Percentiles rank a stretch among this genome's conserved stretches.
Conservation (phyloP, 2,888 invertebrate genomes). For the Pachymerium ferrugineum region DNA sequence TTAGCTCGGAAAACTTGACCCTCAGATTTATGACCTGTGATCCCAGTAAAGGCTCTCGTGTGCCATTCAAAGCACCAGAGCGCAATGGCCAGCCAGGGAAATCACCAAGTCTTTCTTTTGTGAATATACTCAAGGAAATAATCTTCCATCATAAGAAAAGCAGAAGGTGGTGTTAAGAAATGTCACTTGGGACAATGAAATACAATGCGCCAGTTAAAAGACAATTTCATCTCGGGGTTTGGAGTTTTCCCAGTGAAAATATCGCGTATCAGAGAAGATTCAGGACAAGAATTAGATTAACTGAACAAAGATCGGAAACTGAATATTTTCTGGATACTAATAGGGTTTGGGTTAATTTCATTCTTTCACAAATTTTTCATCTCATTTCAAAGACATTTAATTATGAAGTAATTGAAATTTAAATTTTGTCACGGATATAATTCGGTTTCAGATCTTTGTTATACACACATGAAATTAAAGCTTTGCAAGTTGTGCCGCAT, state of each 20-base stretch:
- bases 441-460: neutral
- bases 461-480: neutral
- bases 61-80: neutral
- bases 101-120: constrained; percentile 2
- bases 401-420: too few relatives aligned
- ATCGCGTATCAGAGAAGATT: neutral
- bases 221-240: neutral
- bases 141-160: constrained; percentile 13
- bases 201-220: neutral
- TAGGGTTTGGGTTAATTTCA: too few relatives aligned
- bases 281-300: neutral
- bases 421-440: too few relatives aligned
- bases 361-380: too few relatives aligned
- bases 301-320: neutral
- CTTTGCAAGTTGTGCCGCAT: neutral
- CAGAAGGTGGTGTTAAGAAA: neutral
- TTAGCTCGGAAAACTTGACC: constrained; percentile 12
- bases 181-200: constrained; percentile 1
- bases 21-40: constrained; percentile 18
- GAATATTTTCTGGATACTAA: too few relatives aligned
- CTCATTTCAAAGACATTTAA: too few relatives aligned
- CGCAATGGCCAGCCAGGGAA: constrained; percentile 1
- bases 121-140: constrained; percentile 4
- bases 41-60: neutral
- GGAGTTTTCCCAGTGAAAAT: neutral